Evolutionary conservation across 2,113 vertebrate genomes (phyloP).

Genomic region (Podarcis cretensis): DNA sequence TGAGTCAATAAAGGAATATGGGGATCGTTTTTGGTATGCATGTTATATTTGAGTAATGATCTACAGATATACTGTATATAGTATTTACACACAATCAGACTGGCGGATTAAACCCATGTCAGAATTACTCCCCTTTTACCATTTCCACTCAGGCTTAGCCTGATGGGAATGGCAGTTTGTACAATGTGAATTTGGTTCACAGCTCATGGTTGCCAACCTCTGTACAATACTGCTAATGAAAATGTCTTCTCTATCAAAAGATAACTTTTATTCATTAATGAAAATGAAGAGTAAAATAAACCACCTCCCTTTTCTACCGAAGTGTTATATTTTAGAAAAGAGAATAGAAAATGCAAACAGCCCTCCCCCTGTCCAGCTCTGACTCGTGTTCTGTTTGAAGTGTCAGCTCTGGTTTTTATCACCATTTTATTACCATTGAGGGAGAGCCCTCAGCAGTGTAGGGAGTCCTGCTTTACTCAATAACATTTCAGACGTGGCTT

Average conservation of each 20-base stretch:
- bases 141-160: background rate
- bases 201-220: background rate
- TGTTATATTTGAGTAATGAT: background rate
- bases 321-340: conserved; percentile 39
- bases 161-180: background rate
- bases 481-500: conserved; percentile 44
- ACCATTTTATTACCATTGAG: conserved; percentile 63
- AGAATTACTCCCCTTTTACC: background rate
- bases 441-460: conserved; percentile 50
- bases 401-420: conserved; percentile 71
- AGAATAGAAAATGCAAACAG: conserved; percentile 36
- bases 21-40: background rate
- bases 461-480: conserved; percentile 52
- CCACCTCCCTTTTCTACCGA: background rate
- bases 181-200: background rate
- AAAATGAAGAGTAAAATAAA: background rate
- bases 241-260: conserved; percentile 26
- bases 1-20: background rate
- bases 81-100: background rate
- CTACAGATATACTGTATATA: background rate
- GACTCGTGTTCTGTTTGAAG: conserved; percentile 50
- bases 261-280: background rate
- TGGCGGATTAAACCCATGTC: background rate
- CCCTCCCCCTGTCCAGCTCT: background rate
- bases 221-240: background rate